Evolutionary conservation across 2,888 invertebrate species (phyloP).

Genomic region (Hipparchia sbordonii): DNA sequence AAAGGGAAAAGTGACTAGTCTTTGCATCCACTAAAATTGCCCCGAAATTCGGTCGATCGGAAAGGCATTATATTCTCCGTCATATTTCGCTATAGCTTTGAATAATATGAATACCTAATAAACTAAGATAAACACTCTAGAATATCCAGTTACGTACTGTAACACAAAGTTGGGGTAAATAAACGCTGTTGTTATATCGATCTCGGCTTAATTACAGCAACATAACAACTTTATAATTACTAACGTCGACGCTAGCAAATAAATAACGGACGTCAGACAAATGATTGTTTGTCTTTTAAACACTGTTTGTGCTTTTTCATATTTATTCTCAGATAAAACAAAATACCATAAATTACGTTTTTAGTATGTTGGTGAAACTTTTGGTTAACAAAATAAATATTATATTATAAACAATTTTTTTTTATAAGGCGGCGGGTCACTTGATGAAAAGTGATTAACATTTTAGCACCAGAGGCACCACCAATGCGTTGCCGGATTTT

Average conservation of each 20-base stretch:
- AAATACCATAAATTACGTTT: neutral
- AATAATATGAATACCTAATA: neutral
- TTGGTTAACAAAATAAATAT: neutral
- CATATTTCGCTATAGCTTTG: neutral
- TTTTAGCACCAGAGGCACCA: too few species aligned
- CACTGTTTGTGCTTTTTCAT: slow-evolving; percentile 15
- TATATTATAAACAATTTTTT: too few species aligned
- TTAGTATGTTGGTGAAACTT: neutral
- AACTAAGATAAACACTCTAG: neutral
- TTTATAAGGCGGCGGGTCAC: too few species aligned
- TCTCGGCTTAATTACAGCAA: slow-evolving; percentile 37
- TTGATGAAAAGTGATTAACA: too few species aligned
- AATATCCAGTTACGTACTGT: slow-evolving; percentile 3
- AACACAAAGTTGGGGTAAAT: slow-evolving; percentile 13
- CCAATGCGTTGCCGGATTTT: too few species aligned
- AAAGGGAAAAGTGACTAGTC: too few species aligned
- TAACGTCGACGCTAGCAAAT: slow-evolving; percentile 38
- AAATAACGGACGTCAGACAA: slow-evolving; percentile 32
- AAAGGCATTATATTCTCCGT: too few species aligned
- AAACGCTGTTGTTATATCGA: slow-evolving; percentile 32
- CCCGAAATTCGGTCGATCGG: too few species aligned
- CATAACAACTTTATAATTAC: slow-evolving; percentile 41
- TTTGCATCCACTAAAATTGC: too few species aligned
- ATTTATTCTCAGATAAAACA: slow-evolving; percentile 13
- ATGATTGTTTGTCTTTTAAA: slow-evolving; percentile 31